phyloP scores from a whole-genome alignment of 2,113 vertebrate species.

The Neogale vison region DNA sequence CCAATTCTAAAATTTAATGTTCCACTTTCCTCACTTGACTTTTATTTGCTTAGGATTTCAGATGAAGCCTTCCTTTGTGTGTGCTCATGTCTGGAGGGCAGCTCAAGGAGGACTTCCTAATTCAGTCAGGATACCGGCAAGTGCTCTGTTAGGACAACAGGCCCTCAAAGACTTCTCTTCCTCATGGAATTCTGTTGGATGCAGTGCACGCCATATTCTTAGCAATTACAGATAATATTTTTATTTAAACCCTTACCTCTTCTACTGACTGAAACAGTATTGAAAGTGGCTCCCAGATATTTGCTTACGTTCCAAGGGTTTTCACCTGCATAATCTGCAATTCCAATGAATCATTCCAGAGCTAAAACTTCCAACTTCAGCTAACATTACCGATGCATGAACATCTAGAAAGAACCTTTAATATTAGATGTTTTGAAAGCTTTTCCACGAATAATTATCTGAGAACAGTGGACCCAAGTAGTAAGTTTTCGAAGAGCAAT shows the following conservation, averaged over 20 bases:
- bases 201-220: neutral
- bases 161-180: neutral
- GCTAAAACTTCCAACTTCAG: neutral
- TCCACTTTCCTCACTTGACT: conserved; percentile 74
- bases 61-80: conserved; percentile 82
- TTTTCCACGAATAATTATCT: neutral
- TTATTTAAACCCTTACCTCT: conserved; percentile 47
- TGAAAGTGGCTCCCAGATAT: neutral
- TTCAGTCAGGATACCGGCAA: conserved; percentile 80
- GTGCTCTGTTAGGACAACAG: neutral
- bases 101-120: conserved; percentile 79
- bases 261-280: neutral
- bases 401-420: neutral
- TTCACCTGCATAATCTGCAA: neutral
- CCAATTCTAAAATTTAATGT: conserved; percentile 80
- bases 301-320: neutral
- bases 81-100: conserved; percentile 78
- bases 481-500: conserved; percentile 12
- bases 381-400: neutral
- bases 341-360: neutral
- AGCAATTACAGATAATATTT: conserved; percentile 11
- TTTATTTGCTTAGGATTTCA: conserved; percentile 80
- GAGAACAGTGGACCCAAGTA: neutral
- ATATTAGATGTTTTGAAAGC: neutral
- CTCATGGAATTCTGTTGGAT: neutral